Evolutionary conservation across 2,888 invertebrate species (phyloP), one percentile per base, ranked within the genome.

Genomic region (Loripinus fragilis): DNA sequence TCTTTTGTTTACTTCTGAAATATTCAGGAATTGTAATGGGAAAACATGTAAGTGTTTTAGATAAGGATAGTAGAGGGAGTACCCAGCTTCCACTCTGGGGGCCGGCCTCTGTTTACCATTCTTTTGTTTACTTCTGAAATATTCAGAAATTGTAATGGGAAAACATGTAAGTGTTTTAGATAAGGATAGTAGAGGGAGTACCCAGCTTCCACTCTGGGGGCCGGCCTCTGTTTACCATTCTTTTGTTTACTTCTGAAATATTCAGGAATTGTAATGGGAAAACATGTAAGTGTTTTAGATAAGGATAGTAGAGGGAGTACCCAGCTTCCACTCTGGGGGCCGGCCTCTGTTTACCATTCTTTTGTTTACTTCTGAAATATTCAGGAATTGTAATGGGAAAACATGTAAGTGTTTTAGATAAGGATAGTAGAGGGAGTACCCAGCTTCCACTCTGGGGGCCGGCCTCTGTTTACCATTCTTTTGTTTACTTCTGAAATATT

Each of bases 161-260:
- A n/a, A n/a, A n/a, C n/a, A n/a, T n/a, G n/a, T n/a, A n/a, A n/a
- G n/a, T n/a, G n/a, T n/a, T n/a, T n/a, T n/a, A n/a, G n/a, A n/a
- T n/a, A n/a, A n/a, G n/a, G n/a, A n/a, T n/a, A 87, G 71, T 90
- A 90, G 28, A 90, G 80, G 23, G 87, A 84, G 80, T 88, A 90
- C 87, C 87, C 23, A n/a, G 89, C 77, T 55, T 87, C 87, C 20
- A 75, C 74, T 41, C 82, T 76, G 5, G 84, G 77, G 17, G 85
- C 78, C 10, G 87, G 84, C 38, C 80, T 80, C 2, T 23, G 74
- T 68, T 85, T 84, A 35, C 67, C 30, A 10, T 74, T 69, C 25
- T 81, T 80, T 1, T 12, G 72, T 50, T 82, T 80, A 20, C 42
- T 17, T 55, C 83, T 84, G 74, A 55, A 75, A 71, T 25, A n/a